Evolutionary conservation across 2,888 invertebrate genomes (phyloP), one percentile per base, ranked within the genome.

Genomic region (Yponomeuta plumbellus): DNA sequence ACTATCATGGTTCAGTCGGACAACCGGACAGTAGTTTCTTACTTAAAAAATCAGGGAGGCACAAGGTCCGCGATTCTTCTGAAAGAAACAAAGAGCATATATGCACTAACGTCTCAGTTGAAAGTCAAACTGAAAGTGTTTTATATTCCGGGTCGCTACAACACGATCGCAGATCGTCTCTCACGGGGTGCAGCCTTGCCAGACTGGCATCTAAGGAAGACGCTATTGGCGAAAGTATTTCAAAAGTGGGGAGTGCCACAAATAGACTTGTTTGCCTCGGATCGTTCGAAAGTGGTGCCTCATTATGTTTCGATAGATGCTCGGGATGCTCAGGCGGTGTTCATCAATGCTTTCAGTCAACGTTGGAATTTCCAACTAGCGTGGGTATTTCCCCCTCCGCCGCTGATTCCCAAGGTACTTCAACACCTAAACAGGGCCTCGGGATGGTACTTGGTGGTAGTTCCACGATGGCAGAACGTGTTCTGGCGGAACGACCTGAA

Each of bases 301-400:
- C 20, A 13, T 2, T 67, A 67, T 61, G 64, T 64, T 3, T 62
- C 66, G 11, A 23, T 56, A 17, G 67, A 67, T 59, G 22, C 58
- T 13, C 34, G 21, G 39, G 67, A 68, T 44, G 2, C 11, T 59
- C 63, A 66, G 66, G 64, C 69, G 23, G 17, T 64, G n/a, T 71
- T 70, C 63, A 67, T 61, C 39, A 69, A 72, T 44, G 71, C 71
- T 2, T 72, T 73, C 70, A 69, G 69, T 67, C 66, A 69, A 17
- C 62, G 21, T 21, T 72, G 72, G 71, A 20, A 62, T 10, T 71
- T 64, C 56, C 23, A 59, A 0, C 66, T 73, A 23, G 72, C 70
- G 17, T 75, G 74, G 68, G 72, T 21, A 72, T 75, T 66, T 72
- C 75, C 20, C 71, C 75, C 13, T 73, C 74, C n/a, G 65, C 68